Evolutionary conservation across 64 coral and sea anemone species (phyloP).

Genomic region (Porites australiensis): DNA sequence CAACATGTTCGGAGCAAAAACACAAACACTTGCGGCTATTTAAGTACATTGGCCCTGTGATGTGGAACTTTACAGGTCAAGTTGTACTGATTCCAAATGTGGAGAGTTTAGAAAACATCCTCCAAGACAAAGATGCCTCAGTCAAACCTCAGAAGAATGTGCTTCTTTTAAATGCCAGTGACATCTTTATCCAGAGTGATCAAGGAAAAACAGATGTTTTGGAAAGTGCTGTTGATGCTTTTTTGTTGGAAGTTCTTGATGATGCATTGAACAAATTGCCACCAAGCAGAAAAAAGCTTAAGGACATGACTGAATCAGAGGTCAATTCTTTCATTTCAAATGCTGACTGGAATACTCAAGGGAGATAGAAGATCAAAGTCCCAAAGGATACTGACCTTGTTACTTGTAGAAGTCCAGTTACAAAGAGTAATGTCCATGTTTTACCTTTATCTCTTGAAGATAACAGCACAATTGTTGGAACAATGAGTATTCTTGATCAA

Average conservation of each 20-base stretch:
- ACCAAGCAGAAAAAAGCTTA: not conserved
- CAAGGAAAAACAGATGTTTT: not conserved
- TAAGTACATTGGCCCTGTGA: not conserved
- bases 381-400: not conserved
- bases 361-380: slow-evolving; percentile 2
- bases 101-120: slow-evolving; percentile 18
- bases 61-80: slow-evolving; percentile 51
- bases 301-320: slow-evolving; percentile 26
- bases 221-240: not conserved
- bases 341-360: not conserved
- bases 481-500: slow-evolving; percentile 40
- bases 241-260: not conserved
- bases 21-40: slow-evolving; percentile 12
- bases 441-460: slow-evolving; percentile 38
- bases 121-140: not conserved
- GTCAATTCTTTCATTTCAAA: not conserved
- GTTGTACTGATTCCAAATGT: slow-evolving; percentile 8
- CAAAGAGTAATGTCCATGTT: slow-evolving; percentile 24
- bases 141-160: not conserved
- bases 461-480: slow-evolving; percentile 38
- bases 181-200: not conserved
- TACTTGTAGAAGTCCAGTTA: not conserved
- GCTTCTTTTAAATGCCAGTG: not conserved
- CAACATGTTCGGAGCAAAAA: slow-evolving; percentile 41
- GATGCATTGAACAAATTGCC: not conserved